Evolutionary conservation across 2,113 vertebrate genomes (phyloP).

Genomic region (Lepus timidus): DNA sequence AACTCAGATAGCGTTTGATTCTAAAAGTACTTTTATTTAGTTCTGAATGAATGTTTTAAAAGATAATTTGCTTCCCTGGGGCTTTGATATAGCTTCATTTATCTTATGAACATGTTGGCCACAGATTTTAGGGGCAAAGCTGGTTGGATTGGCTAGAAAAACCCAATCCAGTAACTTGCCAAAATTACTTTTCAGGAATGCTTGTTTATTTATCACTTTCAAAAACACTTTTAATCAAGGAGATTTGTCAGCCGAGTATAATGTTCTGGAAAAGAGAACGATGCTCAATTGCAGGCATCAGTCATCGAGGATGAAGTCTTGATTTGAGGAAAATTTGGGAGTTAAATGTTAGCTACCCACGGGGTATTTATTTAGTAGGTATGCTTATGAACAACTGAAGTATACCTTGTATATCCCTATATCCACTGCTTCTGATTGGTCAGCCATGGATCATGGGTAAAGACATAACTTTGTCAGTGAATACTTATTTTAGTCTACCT

Average conservation of each 20-base stretch:
- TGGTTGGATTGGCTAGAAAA: neutral
- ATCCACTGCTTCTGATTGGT: neutral
- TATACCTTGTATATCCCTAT: neutral
- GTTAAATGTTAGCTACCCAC: neutral
- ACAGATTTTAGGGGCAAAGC: neutral
- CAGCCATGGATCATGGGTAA: neutral
- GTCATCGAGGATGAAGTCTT: neutral
- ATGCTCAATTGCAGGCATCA: neutral
- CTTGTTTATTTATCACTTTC: neutral
- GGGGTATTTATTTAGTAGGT: neutral
- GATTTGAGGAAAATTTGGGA: neutral
- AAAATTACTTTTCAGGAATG: neutral
- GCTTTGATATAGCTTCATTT: conserved; percentile 22
- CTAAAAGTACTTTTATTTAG: conserved; percentile 20
- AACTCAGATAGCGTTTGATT: neutral
- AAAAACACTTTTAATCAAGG: neutral
- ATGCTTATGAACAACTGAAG: neutral
- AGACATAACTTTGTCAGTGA: neutral
- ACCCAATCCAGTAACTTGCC: neutral
- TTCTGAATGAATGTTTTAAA: neutral
- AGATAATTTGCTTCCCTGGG: neutral
- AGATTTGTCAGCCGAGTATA: neutral
- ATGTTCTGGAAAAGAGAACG: neutral
- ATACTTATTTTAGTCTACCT: neutral
- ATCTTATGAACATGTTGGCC: neutral